Base-by-base conservation (phyloP, 2,113 vertebrate genomes). In the Ciconia boyciana region DNA sequence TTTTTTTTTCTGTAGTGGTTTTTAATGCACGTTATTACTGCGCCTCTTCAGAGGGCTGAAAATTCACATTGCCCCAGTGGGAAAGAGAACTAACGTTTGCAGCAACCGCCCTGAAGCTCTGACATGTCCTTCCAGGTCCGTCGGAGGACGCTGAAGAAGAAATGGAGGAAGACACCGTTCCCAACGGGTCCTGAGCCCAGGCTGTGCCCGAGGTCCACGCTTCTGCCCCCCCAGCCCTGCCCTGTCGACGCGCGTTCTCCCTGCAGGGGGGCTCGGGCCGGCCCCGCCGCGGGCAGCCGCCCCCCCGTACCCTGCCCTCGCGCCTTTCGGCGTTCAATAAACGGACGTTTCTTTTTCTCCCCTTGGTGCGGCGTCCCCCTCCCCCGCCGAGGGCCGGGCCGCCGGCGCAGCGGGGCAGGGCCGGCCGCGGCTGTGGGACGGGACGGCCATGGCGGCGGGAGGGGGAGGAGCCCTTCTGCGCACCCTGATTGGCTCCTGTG, bases 131-230 rank as follows among this genome's bases (percentile, higher is more conserved):
- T 93, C 32, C 86, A 98, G 98, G 98, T 16, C 98, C 98, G 0
- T 70, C 96, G 3, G 98, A 98, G 77, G 98, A 98, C 2, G 94
- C 93, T 0, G 98, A 98, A 9, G 98, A 99, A 29, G 98, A 98
- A 31, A 99, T 99, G 99, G 99, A 99, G 8, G 98, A 98, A 43
- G 99, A 99, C 54, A 46, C 97, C 0, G 98, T 98, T 58, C 96
- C 98, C 29, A 99, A 99, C 22, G 99, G 99, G 15, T 99, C 99
- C 18, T 99, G 95, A 98, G 86, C 51, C 7, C 44, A 4, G 11
- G 34, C 54, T 4, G 2, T 2, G 58, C 68, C n/a, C 41, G 24
- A 8, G 17, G 3, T 3, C 26, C 26, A 2, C 8, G 11, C 46
- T 6, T 8, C 48, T 14, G n/a, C 39, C 54, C n/a, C 31, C 1